Percentiles rank a stretch among this genome's conserved stretches.
Evolutionary conservation across 1,140 invertebrate genomes (phyloP).

Genomic region (Formica selysi): DNA sequence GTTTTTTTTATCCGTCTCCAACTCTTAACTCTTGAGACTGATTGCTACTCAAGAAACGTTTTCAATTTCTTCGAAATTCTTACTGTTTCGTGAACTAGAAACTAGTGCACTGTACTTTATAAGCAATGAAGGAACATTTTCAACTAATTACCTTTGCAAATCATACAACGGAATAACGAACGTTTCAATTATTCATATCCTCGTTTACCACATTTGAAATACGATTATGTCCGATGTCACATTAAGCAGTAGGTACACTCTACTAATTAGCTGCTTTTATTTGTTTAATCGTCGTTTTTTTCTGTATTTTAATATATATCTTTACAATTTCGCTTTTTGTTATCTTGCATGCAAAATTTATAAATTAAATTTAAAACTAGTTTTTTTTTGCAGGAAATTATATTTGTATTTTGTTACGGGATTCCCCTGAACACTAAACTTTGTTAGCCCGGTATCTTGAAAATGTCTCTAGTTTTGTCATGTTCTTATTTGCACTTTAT

Average conservation of each 20-base stretch:
- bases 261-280: neutral
- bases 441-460: neutral
- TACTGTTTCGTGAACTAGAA: neutral
- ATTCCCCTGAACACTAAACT: neutral
- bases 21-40: conserved; percentile 14
- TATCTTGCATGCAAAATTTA: conserved; percentile 1
- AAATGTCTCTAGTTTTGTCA: neutral
- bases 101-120: conserved; percentile 2
- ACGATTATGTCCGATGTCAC: neutral
- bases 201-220: neutral
- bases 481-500: conserved; percentile 24
- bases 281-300: neutral
- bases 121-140: neutral
- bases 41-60: conserved; percentile 37
- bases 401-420: neutral
- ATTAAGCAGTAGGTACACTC: neutral
- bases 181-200: conserved; percentile 4
- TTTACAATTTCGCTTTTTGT: neutral
- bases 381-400: neutral
- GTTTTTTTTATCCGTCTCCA: conserved; percentile 3
- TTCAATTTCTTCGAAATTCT: conserved; percentile 38
- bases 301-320: neutral
- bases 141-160: conserved; percentile 18
- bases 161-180: neutral
- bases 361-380: neutral